A percentile compares a stretch with the other conserved stretches of the same genome.
phyloP scores from a whole-genome alignment of 2,113 vertebrate genomes.

The Syngnathus typhle region DNA sequence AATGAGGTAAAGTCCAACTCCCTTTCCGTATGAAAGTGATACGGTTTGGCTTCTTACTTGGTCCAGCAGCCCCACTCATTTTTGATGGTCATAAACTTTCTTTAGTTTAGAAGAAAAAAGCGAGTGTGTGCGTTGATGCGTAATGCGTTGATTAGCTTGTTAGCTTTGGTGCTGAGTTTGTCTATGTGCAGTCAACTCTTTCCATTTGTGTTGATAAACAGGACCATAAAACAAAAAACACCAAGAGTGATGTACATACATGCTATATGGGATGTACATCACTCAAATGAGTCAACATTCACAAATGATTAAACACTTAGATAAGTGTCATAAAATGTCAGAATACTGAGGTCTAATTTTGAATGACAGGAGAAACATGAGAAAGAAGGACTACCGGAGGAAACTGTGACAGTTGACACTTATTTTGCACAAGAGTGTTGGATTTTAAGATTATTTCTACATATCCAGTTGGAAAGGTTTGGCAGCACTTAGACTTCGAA shows the following conservation, averaged over 20 bases:
- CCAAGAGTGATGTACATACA: constrained; percentile 10
- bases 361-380: constrained; percentile 35
- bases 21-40: too few relatives aligned
- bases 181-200: background rate
- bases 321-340: constrained; percentile 37
- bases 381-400: constrained; percentile 21
- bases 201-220: background rate
- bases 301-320: constrained; percentile 43
- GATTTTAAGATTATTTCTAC: constrained; percentile 45
- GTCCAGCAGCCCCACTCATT: too few relatives aligned
- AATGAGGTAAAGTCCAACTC: too few relatives aligned
- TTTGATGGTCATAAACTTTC: too few relatives aligned
- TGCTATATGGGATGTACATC: constrained; percentile 17
- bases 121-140: too few relatives aligned
- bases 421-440: constrained; percentile 33
- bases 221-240: background rate
- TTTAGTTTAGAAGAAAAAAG: too few relatives aligned
- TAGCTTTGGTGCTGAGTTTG: too few relatives aligned
- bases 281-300: constrained; percentile 28
- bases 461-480: constrained; percentile 42
- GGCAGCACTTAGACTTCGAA: constrained; percentile 38
- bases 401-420: constrained; percentile 37
- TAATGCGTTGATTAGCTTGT: too few relatives aligned
- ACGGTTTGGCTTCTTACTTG: too few relatives aligned
- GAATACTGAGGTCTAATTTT: constrained; percentile 18